Evolutionary conservation across 1,140 invertebrate genomes (phyloP).

Genomic region (Drosophila takahashii): DNA sequence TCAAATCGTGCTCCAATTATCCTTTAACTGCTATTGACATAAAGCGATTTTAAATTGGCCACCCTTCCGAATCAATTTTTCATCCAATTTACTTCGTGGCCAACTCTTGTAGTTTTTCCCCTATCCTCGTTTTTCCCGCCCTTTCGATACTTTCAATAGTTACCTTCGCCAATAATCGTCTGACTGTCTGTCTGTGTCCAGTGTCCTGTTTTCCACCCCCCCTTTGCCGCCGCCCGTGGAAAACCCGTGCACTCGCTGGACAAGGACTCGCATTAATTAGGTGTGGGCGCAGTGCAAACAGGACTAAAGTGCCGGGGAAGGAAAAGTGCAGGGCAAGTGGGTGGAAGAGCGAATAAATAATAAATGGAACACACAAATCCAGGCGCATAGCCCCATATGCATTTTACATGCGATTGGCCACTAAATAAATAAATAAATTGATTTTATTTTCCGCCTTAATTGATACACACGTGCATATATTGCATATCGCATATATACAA

Average conservation of each 20-base stretch:
- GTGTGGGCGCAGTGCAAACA: constrained; percentile 32
- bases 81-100: constrained; percentile 1
- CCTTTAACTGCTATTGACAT: neutral
- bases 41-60: constrained; percentile 11
- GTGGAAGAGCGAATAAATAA: constrained; percentile 24
- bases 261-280: constrained; percentile 31
- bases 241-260: constrained; percentile 11
- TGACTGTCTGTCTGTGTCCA: neutral
- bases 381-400: constrained; percentile 52
- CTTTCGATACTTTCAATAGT: neutral
- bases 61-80: constrained; percentile 21
- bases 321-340: constrained; percentile 1
- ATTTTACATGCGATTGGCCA: constrained; percentile 50
- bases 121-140: neutral
- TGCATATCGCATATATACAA: neutral
- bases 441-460: constrained; percentile 63
- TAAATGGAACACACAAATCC: constrained; percentile 48
- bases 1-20: constrained; percentile 1
- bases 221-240: neutral
- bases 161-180: constrained; percentile 5
- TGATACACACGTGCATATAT: constrained; percentile 21
- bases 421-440: constrained; percentile 64
- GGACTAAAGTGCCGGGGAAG: neutral
- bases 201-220: neutral
- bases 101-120: neutral